Evolutionary conservation across 2,113 vertebrate species (phyloP), one percentile per base, ranked within the genome.

Genomic region (Periophthalmus modestus): DNA sequence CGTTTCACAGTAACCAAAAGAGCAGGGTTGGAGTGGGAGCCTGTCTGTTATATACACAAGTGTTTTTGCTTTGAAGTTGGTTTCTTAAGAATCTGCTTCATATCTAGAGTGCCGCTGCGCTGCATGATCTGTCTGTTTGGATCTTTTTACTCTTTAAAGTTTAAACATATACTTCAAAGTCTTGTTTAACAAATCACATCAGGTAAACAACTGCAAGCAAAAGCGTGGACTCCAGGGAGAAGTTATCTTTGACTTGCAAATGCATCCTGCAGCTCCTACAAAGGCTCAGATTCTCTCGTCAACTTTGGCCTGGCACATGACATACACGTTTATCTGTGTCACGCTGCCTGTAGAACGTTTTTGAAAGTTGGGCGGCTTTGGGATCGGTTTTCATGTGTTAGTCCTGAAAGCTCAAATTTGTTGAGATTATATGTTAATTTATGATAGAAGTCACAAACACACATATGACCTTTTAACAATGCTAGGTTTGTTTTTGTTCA

Each of bases 51-150:
- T 68, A 23, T 76, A 73, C 66, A n/a, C 52, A 43, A 75, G 69
- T 72, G 70, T 82, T 84, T 81, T 76, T 16, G 75, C 71, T 86
- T 82, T 81, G 75, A 78, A 84, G 55, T n/a, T n/a, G n/a, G n/a
- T 80, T 70, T 87, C 69, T 57, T 10, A 50, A 58, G 59, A 68
- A 63, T 90, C 80, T 84, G 73, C 66, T 85, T 88, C 71, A 46
- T 71, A 69, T 57, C 78, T 48, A 77, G 66, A 67, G 48, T 13
- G 50, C 57, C 43, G 62, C 67, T 76, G 74, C 57, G 71, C 34
- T 21, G 58, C 75, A 48, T 74, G 39, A 82, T 75, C 39, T 71
- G 68, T 80, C 61, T 74, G 68, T 48, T 43, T 34, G 57, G 46
- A 62, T 80, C 72, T 77, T 54, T 73, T 59, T 59, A 15, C 71